Percentiles rank a stretch among this genome's conserved stretches.
These are phyloP conservation scores for Drosophila mimetica DNA, from an alignment of 2,888 invertebrate genomes.

Conservation along the genomic window DNA sequence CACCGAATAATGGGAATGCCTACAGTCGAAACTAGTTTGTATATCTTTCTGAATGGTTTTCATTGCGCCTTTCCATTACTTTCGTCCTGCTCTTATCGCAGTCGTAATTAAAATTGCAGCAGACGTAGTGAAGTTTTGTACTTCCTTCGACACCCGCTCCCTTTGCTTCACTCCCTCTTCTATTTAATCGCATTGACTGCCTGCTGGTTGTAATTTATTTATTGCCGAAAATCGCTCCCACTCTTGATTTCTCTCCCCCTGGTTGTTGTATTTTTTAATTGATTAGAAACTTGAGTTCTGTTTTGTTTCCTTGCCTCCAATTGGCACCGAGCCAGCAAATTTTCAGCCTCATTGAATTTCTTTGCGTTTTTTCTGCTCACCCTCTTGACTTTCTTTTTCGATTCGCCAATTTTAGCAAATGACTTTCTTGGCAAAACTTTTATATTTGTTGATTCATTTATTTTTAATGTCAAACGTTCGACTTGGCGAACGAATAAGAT, in stretches of 20 bases:
- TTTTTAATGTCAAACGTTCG: slow-evolving; percentile 33
- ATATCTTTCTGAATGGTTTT: not conserved
- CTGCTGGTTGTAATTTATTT: slow-evolving; percentile 55
- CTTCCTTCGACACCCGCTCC: not conserved
- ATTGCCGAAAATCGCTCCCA: slow-evolving; percentile 40
- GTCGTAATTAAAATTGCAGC: slow-evolving; percentile 60
- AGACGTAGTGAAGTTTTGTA: slow-evolving; percentile 23
- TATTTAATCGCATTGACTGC: slow-evolving; percentile 38
- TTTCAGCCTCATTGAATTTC: slow-evolving; percentile 66
- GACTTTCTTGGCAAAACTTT: slow-evolving; percentile 71
- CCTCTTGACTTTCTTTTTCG: slow-evolving; percentile 19
- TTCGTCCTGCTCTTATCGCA: slow-evolving; percentile 28
- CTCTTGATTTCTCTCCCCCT: slow-evolving; percentile 37
- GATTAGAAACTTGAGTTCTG: slow-evolving; percentile 59
- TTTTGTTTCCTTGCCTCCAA: slow-evolving; percentile 25
- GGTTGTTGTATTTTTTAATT: slow-evolving; percentile 55
- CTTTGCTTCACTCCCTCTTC: not conserved
- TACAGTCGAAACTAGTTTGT: not conserved
- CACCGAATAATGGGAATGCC: not conserved
- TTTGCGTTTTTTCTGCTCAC: slow-evolving; percentile 1
- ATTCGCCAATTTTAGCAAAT: slow-evolving; percentile 69
- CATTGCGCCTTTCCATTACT: slow-evolving; percentile 13
- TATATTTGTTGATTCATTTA: slow-evolving; percentile 46
- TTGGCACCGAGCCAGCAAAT: slow-evolving; percentile 57
- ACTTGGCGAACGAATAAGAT: not conserved